Percentiles rank a stretch among this genome's conserved stretches.
Evolutionary conservation across 2,113 vertebrate species (phyloP).

Genomic region (Platysteira castanea): DNA sequence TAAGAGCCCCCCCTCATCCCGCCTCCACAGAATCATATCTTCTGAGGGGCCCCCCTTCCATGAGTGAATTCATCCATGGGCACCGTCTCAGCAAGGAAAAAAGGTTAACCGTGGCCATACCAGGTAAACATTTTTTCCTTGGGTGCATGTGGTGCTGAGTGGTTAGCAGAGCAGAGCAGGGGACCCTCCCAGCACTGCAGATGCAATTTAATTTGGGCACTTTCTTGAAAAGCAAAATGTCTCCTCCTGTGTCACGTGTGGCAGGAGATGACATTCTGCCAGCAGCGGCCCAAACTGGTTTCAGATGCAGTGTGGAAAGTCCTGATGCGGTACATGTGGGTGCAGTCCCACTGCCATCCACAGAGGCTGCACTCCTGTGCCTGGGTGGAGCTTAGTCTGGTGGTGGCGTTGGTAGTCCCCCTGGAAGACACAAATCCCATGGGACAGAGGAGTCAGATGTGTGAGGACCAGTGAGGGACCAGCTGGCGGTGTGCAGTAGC

Average conservation of each 20-base stretch:
- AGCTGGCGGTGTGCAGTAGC: not conserved
- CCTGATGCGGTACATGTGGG: not conserved
- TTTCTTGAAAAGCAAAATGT: slow-evolving; percentile 36
- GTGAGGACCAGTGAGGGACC: not conserved
- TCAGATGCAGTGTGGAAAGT: slow-evolving; percentile 26
- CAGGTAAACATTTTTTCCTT: slow-evolving; percentile 85
- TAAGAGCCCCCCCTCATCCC: slow-evolving; percentile 78
- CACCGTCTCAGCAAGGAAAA: slow-evolving; percentile 83
- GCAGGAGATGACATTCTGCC: slow-evolving; percentile 10
- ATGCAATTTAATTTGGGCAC: slow-evolving; percentile 40
- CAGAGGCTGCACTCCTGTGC: not conserved
- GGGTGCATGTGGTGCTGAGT: slow-evolving; percentile 78
- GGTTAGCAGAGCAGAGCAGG: slow-evolving; percentile 44
- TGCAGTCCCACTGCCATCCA: not conserved
- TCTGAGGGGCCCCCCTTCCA: slow-evolving; percentile 79
- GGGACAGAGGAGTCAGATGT: not conserved
- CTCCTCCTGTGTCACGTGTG: not conserved
- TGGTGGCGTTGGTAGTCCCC: not conserved
- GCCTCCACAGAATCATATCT: slow-evolving; percentile 80
- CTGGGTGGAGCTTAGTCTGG: not conserved
- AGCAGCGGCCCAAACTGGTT: not conserved
- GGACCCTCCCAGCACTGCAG: not conserved
- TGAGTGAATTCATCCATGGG: slow-evolving; percentile 81
- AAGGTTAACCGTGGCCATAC: slow-evolving; percentile 81
- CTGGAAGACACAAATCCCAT: not conserved